A percentile compares a stretch with the other conserved stretches of the same genome.
Evolutionary conservation across 1,140 invertebrate genomes (phyloP).

Genomic region (Aphaenogaster ashmeadi): DNA sequence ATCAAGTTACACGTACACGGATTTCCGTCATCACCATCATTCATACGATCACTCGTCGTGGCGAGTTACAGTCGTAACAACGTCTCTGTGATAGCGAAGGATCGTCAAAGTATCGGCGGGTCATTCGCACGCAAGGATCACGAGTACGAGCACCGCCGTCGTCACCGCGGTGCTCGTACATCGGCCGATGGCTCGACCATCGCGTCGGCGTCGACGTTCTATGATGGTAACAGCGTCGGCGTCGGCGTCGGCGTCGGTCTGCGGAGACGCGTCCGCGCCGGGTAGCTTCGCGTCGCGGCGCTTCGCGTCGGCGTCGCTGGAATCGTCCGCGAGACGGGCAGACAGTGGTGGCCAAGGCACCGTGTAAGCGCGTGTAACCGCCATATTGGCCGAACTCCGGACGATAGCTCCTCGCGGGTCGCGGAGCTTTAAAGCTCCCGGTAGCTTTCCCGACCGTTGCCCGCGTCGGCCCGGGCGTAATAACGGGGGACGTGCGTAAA

Average conservation of each 20-base stretch:
- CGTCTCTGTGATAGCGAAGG: neutral
- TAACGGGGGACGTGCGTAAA: slow-evolving; percentile 38
- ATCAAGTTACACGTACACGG: neutral
- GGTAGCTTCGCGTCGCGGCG: slow-evolving; percentile 78
- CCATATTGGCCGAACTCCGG: slow-evolving; percentile 74
- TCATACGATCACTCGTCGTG: neutral
- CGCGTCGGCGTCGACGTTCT: slow-evolving; percentile 56
- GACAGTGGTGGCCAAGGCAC: slow-evolving; percentile 73
- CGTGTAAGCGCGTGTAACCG: slow-evolving; percentile 69
- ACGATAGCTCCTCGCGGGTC: slow-evolving; percentile 54
- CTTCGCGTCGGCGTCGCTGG: slow-evolving; percentile 74
- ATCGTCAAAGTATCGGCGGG: slow-evolving; percentile 52
- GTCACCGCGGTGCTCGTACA: neutral
- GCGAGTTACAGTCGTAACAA: slow-evolving; percentile 14
- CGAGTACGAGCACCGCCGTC: slow-evolving; percentile 39
- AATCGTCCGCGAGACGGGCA: slow-evolving; percentile 60
- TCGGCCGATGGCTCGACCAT: slow-evolving; percentile 47
- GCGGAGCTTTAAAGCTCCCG: slow-evolving; percentile 39
- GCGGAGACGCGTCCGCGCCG: slow-evolving; percentile 61
- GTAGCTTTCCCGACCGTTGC: neutral
- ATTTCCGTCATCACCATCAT: slow-evolving; percentile 26
- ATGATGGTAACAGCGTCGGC: slow-evolving; percentile 68
- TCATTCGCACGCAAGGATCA: slow-evolving; percentile 78
- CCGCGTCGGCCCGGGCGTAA: slow-evolving; percentile 28
- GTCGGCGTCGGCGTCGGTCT: slow-evolving; percentile 67